Evolutionary conservation across 2,888 invertebrate genomes (phyloP), one percentile per base, ranked within the genome.

Genomic region (Cacoxenus indagator): DNA sequence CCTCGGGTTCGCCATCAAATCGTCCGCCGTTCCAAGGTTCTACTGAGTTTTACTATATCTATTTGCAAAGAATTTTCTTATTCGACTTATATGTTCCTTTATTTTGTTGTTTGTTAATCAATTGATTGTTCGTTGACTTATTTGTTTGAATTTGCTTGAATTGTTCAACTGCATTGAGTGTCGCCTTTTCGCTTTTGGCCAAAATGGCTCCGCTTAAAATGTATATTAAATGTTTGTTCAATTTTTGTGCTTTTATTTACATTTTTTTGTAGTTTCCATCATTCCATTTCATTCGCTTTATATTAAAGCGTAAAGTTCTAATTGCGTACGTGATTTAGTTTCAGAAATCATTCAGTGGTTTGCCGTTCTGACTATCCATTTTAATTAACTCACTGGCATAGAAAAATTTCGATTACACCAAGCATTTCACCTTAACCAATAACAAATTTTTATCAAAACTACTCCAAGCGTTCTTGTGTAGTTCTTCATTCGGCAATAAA

Each of bases 21-120:
- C 86, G 87, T 77, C 87, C 87, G 75, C 87, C 88, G 75, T 88
- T 88, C 80, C 88, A 88, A 88, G 88, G 88, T 88, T 86, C 31
- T 19, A 31, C 26, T 54, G 19, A 31, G 11, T 59, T 62, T 24
- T 29, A 19, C n/a, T 37, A 43, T 24, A 24, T 45, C 37, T 62
- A 5, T 45, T 43, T 62, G 19, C 48, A 48, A 64, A 48, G 43
- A 24, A 27, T 46, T 59, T 54, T 17, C 11, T 45, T 22, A 51
- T 54, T 31, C 9, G 22, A 14, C 26, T 11, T 48, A 27, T 43
- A 27, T 67, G 22, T 62, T 9, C 48, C 4, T 61, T 24, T 55
- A 64, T 62, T 26, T 37, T 4, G 29, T 37, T 19, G 17, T 62
- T 55, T n/a, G n/a, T 26, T 67, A 43, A 65, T 46, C 48, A 69